Percentiles rank a stretch among this genome's conserved stretches.
These are phyloP conservation scores for Athalia circularis DNA, from an alignment of 2,888 invertebrate genomes.

Conservation along the genomic window DNA sequence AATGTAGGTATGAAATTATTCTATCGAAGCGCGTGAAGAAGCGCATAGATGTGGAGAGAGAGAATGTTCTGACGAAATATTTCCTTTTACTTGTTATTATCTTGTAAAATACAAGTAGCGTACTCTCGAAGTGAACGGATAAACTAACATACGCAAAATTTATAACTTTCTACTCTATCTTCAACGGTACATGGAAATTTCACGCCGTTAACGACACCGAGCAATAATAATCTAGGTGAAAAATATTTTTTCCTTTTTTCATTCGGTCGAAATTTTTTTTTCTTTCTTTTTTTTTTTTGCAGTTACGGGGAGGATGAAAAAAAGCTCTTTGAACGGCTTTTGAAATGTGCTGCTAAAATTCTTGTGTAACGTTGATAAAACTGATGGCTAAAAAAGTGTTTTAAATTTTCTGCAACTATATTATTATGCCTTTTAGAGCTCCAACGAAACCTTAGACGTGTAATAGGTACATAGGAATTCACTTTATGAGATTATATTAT, in stretches of 20 bases:
- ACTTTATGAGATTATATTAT: too few species aligned
- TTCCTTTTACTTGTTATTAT: not conserved
- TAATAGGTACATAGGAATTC: too few species aligned
- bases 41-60: not conserved
- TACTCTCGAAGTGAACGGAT: slow-evolving; percentile 23
- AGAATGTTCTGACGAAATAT: not conserved
- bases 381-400: too few species aligned
- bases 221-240: not conserved
- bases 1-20: not conserved
- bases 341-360: too few species aligned
- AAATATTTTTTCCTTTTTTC: not conserved
- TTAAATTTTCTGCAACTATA: too few species aligned
- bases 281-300: too few species aligned
- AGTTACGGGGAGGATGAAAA: too few species aligned
- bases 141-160: slow-evolving; percentile 13
- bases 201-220: not conserved
- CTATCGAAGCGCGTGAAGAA: not conserved
- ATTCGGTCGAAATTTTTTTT: not conserved
- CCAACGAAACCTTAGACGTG: too few species aligned
- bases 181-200: not conserved
- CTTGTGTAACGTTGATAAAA: too few species aligned
- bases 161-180: slow-evolving; percentile 25
- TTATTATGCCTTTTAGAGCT: too few species aligned
- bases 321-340: too few species aligned
- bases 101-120: not conserved